Conservation (phyloP, 2,113 vertebrate genomes). For the Oxyruncus cristatus region DNA sequence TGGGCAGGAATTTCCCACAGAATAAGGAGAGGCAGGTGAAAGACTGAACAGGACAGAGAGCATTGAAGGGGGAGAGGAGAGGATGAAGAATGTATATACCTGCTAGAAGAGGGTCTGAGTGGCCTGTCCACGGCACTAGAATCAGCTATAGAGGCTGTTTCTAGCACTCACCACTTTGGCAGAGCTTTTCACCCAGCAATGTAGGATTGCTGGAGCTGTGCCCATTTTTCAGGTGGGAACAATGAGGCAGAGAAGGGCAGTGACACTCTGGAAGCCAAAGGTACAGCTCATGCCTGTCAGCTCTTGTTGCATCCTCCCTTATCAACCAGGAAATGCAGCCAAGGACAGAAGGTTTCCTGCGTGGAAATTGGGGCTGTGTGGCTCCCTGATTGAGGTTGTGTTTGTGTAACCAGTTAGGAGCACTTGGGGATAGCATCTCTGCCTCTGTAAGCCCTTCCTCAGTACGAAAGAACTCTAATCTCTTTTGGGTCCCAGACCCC, state of each 20-base stretch:
- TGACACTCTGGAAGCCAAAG: accelerated
- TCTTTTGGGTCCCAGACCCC: not conserved
- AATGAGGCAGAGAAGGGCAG: not conserved
- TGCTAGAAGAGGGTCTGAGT: not conserved
- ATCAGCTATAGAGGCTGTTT: not conserved
- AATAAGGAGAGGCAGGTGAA: not conserved
- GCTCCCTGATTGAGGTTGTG: not conserved
- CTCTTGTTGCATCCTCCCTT: not conserved
- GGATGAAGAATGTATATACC: no score
- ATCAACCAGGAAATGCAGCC: not conserved
- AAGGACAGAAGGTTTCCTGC: not conserved
- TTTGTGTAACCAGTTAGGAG: not conserved
- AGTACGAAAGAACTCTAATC: not conserved
- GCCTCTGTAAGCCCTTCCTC: not conserved
- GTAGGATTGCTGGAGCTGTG: not conserved
- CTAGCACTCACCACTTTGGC: accelerated
- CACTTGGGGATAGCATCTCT: not conserved
- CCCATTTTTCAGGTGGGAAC: not conserved
- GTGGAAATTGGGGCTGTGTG: not conserved
- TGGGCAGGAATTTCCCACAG: not conserved
- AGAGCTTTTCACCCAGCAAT: not conserved
- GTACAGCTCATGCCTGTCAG: not conserved
- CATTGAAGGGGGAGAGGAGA: not conserved
- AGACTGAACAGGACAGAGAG: not conserved
- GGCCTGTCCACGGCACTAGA: not conserved